Base-by-base conservation (phyloP, 1,140 invertebrate genomes). In the Trichogramma pretiosum region DNA sequence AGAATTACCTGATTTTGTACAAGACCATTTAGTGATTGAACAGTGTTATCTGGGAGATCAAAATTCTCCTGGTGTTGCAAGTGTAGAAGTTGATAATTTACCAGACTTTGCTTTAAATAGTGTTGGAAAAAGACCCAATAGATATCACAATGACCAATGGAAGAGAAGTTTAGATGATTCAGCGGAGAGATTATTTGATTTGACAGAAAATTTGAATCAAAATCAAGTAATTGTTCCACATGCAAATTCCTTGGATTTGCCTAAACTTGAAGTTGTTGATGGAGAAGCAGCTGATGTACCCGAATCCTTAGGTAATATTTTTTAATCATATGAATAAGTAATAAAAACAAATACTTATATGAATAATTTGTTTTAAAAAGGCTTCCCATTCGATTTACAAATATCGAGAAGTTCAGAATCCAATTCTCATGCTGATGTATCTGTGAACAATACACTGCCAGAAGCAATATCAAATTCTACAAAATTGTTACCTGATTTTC, bases 401-500 rank as follows among this genome's bases (percentile, higher is more conserved):
- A 43, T 62, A 54, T 48, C 55, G 17, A 46, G 49, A 37, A 16
- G 48, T 30, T 11, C 45, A 13, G 61, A 67, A 43, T 46, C 57
- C 2, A 56, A 55, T 59, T 45, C 53, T 18, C 53, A 55, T 48
- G 7, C 55, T 52, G 48, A 28, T 35, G 44, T 16, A 37, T 40
- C 44, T 41, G 17, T 33, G 5, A 53, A 54, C 44, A 50, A 58
- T 37, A 11, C 48, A 18, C 48, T 41, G 14, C 39, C 60, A 3
- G 57, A 53, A n/a, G 57, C 40, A 28, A 58, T 64, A 43, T 41
- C 66, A 13, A 73, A 62, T 35, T 65, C 74, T n/a, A 72, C 76
- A 8, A 80, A 82, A 63, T 78, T 80, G 61, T 67, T 84, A 39
- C 82, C 83, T 14, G 83, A 85, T 56, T 85, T 85, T 65, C 70